Conservation (phyloP, 23 tunicate species). For the Clavelina lepadiformis region DNA sequence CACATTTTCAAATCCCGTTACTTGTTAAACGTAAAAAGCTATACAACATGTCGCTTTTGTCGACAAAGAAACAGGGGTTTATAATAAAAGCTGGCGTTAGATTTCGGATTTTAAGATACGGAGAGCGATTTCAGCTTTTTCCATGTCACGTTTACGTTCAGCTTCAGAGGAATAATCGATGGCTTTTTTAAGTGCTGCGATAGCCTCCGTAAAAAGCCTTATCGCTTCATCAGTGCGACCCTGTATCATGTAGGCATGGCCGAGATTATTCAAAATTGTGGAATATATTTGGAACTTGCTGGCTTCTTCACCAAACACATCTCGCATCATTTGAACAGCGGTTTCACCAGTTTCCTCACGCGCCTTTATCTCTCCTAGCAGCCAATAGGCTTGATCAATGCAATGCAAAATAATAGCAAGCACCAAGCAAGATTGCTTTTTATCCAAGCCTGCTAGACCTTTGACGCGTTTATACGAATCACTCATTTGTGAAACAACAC, state of each 20-base stretch:
- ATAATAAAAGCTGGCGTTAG: too few relatives aligned
- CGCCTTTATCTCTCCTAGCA: neutral
- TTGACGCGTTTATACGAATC: neutral
- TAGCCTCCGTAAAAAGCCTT: slow-evolving; percentile 11
- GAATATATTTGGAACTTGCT: slow-evolving; percentile 4
- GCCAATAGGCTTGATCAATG: slow-evolving; percentile 11
- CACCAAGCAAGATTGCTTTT: too few relatives aligned
- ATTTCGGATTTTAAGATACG: too few relatives aligned
- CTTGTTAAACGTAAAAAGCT: too few relatives aligned
- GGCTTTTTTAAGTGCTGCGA: slow-evolving; percentile 19
- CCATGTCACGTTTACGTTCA: too few relatives aligned
- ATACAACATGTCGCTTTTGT: too few relatives aligned
- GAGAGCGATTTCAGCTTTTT: too few relatives aligned
- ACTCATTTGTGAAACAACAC: slow-evolving; percentile 9
- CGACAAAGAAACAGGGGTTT: too few relatives aligned
- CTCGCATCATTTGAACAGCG: slow-evolving; percentile 14
- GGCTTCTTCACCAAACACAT: slow-evolving; percentile 2
- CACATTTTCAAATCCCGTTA: too few relatives aligned
- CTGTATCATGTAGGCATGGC: slow-evolving; percentile 9
- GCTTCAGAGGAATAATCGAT: slow-evolving; percentile 7
- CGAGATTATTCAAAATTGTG: slow-evolving; percentile 21
- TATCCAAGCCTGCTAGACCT: too few relatives aligned
- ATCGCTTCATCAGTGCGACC: slow-evolving; percentile 15
- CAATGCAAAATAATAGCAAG: slow-evolving; percentile 6
- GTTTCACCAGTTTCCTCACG: slow-evolving; percentile 7